A percentile compares a stretch with the other conserved stretches of the same genome.
Evolutionary conservation across 2,888 invertebrate species (phyloP).

Genomic region (Sarcophaga subvicina): DNA sequence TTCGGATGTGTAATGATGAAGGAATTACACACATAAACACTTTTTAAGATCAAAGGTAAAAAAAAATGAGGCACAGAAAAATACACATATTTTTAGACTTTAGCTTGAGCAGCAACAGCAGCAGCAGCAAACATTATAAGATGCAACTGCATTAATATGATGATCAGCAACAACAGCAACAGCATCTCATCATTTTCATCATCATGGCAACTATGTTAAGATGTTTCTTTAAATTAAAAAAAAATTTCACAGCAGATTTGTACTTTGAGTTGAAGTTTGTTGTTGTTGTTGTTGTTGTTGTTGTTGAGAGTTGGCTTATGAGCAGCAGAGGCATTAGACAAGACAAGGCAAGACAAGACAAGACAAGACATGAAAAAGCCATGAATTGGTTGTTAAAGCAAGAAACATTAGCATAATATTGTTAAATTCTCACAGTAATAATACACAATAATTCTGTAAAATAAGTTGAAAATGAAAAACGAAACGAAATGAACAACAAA

Average conservation of each 20-base stretch:
- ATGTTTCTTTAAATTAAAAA: conserved; percentile 23
- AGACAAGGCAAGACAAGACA: not conserved
- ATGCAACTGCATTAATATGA: not conserved
- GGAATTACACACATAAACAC: not conserved
- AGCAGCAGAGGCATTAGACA: conserved; percentile 1
- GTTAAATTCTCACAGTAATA: conserved; percentile 80
- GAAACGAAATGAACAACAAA: not conserved
- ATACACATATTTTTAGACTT: not conserved
- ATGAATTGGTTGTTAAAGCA: not conserved
- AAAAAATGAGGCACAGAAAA: conserved; percentile 18
- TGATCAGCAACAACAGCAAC: conserved; percentile 22
- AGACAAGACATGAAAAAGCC: not conserved
- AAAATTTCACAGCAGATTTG: conserved; percentile 6
- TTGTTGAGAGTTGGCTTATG: not conserved
- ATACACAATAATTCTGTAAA: conserved; percentile 26
- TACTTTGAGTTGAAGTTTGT: not conserved
- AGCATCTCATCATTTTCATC: no score
- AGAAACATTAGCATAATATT: conserved; percentile 75
- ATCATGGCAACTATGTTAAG: no score
- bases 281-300: no score
- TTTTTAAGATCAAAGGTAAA: conserved; percentile 66
- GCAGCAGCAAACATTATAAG: no score
- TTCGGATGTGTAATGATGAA: not conserved
- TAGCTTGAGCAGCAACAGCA: no score
- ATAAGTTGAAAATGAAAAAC: not conserved